Evolutionary conservation across 2,888 invertebrate genomes (phyloP).

Genomic region (Cremastinae sp.): DNA sequence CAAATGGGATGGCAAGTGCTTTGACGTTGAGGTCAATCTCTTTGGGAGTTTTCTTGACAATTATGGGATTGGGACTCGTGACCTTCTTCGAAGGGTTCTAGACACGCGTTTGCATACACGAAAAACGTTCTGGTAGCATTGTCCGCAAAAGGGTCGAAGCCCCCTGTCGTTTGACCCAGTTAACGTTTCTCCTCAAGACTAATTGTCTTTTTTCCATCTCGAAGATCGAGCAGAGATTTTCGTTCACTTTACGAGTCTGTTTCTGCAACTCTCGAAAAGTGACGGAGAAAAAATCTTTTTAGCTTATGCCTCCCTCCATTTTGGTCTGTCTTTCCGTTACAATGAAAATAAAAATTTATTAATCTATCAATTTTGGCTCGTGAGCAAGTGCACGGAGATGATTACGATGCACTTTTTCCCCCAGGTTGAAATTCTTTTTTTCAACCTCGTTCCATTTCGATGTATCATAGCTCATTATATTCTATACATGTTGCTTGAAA

Average conservation of each 20-base stretch:
- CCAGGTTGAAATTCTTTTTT: not conserved
- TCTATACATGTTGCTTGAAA: no score
- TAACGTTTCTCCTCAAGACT: constrained; percentile 62
- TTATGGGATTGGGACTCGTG: constrained; percentile 33
- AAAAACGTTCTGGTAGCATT: constrained; percentile 62
- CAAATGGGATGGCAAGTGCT: constrained; percentile 36
- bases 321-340: no score
- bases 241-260: constrained; percentile 15
- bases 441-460: no score
- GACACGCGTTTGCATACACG: constrained; percentile 67
- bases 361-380: constrained; percentile 14
- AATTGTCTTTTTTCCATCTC: constrained; percentile 66
- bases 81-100: constrained; percentile 14
- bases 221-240: constrained; percentile 1
- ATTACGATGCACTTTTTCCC: constrained; percentile 27
- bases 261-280: constrained; percentile 15
- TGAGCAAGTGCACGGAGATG: constrained; percentile 14
- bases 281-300: constrained; percentile 6
- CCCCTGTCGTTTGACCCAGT: constrained; percentile 63
- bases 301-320: not conserved
- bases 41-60: constrained; percentile 41
- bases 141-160: constrained; percentile 63
- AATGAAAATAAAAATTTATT: not conserved
- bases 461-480: no score
- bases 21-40: constrained; percentile 40